Conservation (phyloP, 2,888 invertebrate genomes). For the Globia sparganii region DNA sequence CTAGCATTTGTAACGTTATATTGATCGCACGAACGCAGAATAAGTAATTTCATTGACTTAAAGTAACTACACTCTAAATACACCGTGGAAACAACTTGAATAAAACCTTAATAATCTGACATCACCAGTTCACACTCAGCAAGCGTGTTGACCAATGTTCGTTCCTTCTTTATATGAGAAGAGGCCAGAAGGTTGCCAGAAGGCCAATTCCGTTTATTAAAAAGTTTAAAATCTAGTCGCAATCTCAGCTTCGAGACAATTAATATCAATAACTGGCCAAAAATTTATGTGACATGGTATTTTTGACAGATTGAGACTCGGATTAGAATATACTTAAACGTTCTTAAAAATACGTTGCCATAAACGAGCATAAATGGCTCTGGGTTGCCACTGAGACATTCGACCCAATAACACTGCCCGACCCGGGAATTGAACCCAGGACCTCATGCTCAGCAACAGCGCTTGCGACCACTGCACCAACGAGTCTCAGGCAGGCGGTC, state of each 20-base stretch:
- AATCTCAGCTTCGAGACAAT: neutral
- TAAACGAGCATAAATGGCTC: neutral
- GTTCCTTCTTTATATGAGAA: neutral
- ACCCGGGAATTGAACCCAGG: neutral
- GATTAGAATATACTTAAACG: too few species aligned
- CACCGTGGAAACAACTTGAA: neutral
- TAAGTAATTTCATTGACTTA: conserved; percentile 22
- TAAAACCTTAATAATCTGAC: neutral
- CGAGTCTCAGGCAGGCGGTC: too few species aligned
- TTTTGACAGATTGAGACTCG: neutral
- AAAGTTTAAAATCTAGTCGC: neutral
- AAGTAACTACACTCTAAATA: neutral
- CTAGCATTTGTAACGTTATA: conserved; percentile 38
- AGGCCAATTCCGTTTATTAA: neutral
- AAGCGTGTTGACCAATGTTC: neutral
- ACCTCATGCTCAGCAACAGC: neutral
- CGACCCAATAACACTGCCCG: neutral
- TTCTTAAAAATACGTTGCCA: neutral
- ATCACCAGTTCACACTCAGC: neutral
- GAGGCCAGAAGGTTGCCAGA: neutral
- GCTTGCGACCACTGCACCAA: too few species aligned
- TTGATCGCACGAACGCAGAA: conserved; percentile 37
- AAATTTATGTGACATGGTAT: neutral
- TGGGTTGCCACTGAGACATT: neutral
- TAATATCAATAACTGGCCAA: neutral